Evolutionary conservation across 1,140 invertebrate species (phyloP), one percentile per base, ranked within the genome.

Genomic region (Solen grandis): DNA sequence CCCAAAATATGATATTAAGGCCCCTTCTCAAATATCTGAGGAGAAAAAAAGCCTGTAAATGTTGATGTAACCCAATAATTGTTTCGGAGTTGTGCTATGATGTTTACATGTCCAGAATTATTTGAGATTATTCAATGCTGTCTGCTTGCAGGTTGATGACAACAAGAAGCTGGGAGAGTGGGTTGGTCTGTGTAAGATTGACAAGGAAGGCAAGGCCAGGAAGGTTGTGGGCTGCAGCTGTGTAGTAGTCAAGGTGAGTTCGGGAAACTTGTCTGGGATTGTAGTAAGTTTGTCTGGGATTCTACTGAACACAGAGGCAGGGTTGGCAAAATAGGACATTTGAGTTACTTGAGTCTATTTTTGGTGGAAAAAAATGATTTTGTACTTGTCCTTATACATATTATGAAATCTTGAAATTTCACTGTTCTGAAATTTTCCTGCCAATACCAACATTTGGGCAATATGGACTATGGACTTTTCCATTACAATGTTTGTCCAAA

Each of bases 91-190:
- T 50, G 19, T 13, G 46, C 19, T 50, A 13, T 50, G 46, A 50
- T 50, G 46, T 50, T 50, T 22, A 55, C 27, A 27, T 55, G n/a
- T 55, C 27, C 4, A 13, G 46, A 50, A n/a, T n/a, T 50, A 10
- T 50, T 10, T 50, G 46, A 13, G 10, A 10, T 50, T 50, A 50
- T 10, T 50, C n/a, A 50, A n/a, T 13, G 10, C 27, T 68, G 8
- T 52, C 16, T 29, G 2, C 19, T 54, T 50, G 22, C 78, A 93
- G 93, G 98, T 99, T 72, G 98, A 99, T 91, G 98, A 98, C 93
- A 99, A 99, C 93, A 99, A 99, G 92, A 99, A 99, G 91, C 94
- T 99, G 27, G 99, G 99, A 36, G 99, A 99, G 95, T 99, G 98
- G 98, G 96, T 97, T 81, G 99, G 99, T 84, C 94, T 99, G 41